Evolutionary conservation across 2,797 vertebrate species (phyloP).

Genomic region (Lepidocolaptes lacrymiger): DNA sequence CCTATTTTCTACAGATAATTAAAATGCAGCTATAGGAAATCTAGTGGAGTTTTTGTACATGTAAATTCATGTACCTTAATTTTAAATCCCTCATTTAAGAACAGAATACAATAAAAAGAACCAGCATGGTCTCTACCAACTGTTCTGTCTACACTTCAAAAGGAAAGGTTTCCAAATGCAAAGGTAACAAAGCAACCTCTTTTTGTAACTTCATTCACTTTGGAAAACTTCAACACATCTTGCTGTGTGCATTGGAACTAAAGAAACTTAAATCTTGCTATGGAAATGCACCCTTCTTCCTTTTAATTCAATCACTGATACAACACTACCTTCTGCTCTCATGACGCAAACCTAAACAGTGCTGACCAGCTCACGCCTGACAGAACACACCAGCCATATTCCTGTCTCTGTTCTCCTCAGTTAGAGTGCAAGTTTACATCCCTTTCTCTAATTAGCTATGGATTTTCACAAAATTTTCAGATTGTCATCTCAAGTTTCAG

Average conservation of each 20-base stretch:
- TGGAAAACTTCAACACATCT: background rate
- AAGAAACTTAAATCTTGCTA: background rate
- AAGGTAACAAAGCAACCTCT: background rate
- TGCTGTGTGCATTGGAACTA: background rate
- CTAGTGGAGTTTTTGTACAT: accelerated
- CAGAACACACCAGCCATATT: background rate
- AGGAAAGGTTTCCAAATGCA: background rate
- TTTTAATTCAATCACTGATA: background rate
- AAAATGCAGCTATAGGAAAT: background rate
- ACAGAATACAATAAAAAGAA: background rate
- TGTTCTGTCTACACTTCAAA: background rate
- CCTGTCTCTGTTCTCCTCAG: background rate
- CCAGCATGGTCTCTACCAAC: accelerated
- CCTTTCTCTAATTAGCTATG: background rate
- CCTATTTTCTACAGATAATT: background rate
- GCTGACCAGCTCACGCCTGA: background rate
- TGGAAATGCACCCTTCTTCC: background rate
- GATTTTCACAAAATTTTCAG: background rate
- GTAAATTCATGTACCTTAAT: background rate
- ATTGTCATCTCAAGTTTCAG: background rate
- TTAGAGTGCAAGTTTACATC: background rate
- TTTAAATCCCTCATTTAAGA: background rate
- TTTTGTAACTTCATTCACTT: background rate
- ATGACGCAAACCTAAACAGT: background rate
- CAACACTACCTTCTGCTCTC: background rate